Percentiles rank a stretch among this genome's conserved stretches.
These are phyloP conservation scores for Porites cylindrica DNA, from an alignment of 92 coral and sea anemone species.

Conservation along the genomic window DNA sequence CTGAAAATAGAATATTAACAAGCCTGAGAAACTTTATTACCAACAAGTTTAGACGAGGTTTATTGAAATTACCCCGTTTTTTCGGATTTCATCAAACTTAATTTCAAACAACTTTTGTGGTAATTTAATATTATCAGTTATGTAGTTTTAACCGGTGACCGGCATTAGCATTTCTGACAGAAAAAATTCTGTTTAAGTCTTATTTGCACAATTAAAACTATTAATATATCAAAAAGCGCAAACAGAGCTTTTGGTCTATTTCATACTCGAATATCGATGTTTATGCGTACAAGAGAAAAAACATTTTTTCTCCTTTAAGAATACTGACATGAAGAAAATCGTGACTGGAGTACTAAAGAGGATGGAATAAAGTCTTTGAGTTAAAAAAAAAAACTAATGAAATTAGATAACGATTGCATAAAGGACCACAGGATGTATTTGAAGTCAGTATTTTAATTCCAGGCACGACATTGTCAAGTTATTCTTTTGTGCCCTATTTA, in stretches of 20 bases:
- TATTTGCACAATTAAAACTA: not conserved
- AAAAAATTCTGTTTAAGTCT: not conserved
- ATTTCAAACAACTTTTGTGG: not conserved
- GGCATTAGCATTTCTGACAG: constrained; percentile 10
- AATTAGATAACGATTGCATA: not conserved
- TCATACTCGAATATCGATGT: not conserved
- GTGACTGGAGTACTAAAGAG: too few species aligned
- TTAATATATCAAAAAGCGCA: not conserved
- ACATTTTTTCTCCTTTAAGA: too few species aligned
- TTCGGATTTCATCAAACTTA: not conserved
- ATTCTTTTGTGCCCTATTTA: too few species aligned
- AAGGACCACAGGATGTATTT: not conserved
- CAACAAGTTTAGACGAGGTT: not conserved
- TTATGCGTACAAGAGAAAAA: too few species aligned
- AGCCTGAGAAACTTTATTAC: not conserved
- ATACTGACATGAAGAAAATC: too few species aligned
- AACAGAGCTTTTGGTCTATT: too few species aligned
- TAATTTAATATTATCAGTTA: not conserved
- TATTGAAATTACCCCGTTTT: not conserved
- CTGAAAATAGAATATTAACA: constrained; percentile 16
- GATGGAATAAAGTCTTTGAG: too few species aligned
- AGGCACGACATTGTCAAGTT: not conserved
- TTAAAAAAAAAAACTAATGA: too few species aligned
- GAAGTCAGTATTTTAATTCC: not conserved
- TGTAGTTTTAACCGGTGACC: not conserved